Conservation (phyloP, 2,888 invertebrate species). For the Rotaria macrura region DNA sequence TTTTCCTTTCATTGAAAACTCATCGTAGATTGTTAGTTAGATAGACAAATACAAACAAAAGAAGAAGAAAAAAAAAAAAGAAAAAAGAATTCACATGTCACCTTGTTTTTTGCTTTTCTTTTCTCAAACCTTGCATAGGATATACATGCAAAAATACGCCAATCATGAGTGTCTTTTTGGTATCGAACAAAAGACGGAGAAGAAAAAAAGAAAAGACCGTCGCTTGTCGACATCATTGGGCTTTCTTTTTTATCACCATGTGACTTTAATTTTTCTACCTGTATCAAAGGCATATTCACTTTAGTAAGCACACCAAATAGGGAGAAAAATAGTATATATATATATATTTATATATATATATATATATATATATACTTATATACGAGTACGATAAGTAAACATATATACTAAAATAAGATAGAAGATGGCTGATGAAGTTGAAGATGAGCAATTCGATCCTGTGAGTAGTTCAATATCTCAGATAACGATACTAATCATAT, state of each 20-base stretch:
- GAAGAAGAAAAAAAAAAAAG: background rate
- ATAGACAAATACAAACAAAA: background rate
- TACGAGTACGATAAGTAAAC: background rate
- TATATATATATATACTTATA: no score
- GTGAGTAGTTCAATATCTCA: background rate
- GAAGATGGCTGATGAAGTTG: background rate
- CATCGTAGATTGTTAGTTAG: background rate
- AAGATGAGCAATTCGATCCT: background rate
- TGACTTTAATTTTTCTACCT: constrained; percentile 3
- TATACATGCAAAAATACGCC: background rate
- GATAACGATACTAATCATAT: no score
- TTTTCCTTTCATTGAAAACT: background rate
- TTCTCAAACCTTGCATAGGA: background rate
- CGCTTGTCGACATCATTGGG: background rate
- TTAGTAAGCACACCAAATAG: background rate
- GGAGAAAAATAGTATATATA: background rate
- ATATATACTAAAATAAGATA: background rate
- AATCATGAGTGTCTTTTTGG: background rate
- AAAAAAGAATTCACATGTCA: background rate
- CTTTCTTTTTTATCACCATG: constrained; percentile 1
- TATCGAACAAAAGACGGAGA: constrained; percentile 3
- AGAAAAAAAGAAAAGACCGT: background rate
- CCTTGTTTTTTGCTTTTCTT: background rate
- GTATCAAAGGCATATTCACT: background rate
- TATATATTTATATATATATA: background rate